These are phyloP conservation scores for Synanceia verrucosa DNA, from an alignment of 2,797 vertebrate species.

Conservation along the genomic window DNA sequence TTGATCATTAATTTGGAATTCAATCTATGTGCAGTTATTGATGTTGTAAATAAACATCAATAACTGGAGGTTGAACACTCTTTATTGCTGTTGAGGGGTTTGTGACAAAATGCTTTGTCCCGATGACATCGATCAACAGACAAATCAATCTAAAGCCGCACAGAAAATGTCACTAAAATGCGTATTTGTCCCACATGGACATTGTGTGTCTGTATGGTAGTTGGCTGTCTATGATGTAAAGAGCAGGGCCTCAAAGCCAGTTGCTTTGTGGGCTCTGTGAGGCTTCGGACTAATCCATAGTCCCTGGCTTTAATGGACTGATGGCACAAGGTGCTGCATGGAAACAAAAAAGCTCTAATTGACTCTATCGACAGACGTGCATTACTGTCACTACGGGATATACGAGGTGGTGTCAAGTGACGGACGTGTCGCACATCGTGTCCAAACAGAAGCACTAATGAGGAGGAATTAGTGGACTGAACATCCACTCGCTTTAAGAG, in stretches of 20 bases:
- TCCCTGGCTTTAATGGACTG: slow-evolving; percentile 66
- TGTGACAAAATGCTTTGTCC: slow-evolving; percentile 42
- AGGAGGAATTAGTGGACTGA: slow-evolving; percentile 15
- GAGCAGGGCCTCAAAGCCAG: slow-evolving; percentile 29
- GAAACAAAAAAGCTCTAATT: slow-evolving; percentile 53
- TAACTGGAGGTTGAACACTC: slow-evolving; percentile 27
- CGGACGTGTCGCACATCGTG: slow-evolving; percentile 7
- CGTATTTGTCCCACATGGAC: slow-evolving; percentile 30
- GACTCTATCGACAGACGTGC: slow-evolving; percentile 62
- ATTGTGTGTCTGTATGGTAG: slow-evolving; percentile 8
- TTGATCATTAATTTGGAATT: slow-evolving; percentile 53
- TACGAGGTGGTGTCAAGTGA: slow-evolving; percentile 44
- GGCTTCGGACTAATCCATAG: slow-evolving; percentile 66
- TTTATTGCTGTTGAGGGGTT: slow-evolving; percentile 38
- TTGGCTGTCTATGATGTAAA: slow-evolving; percentile 43
- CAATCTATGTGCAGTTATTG: slow-evolving; percentile 59
- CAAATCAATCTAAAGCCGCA: slow-evolving; percentile 46
- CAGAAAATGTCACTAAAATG: slow-evolving; percentile 33
- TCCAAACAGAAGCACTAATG: slow-evolving; percentile 47
- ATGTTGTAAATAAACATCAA: slow-evolving; percentile 62
- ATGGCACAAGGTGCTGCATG: slow-evolving; percentile 41
- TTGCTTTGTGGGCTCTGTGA: slow-evolving; percentile 40
- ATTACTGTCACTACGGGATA: slow-evolving; percentile 39
- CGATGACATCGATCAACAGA: slow-evolving; percentile 44
- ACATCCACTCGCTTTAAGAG: neutral